A percentile compares a stretch with the other conserved stretches of the same genome.
These are phyloP conservation scores for Colistium nudipinnis DNA, from an alignment of 2,113 vertebrate genomes.

Conservation along the genomic window DNA sequence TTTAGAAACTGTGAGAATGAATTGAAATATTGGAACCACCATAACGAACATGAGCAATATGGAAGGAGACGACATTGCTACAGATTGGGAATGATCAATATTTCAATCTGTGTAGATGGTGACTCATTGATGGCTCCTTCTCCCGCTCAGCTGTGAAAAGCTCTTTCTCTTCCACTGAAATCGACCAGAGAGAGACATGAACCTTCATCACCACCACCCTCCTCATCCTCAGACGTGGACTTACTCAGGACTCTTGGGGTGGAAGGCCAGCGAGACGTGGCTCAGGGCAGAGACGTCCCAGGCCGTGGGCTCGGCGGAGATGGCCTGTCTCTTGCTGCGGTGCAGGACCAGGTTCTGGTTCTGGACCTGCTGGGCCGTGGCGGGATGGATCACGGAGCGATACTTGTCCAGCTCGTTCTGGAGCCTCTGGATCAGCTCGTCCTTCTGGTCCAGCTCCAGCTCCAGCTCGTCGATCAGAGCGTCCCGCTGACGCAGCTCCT, in stretches of 20 bases:
- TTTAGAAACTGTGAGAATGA: no score
- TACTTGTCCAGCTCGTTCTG: conserved; percentile 98
- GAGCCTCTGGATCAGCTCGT: conserved; percentile 96
- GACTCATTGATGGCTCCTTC: no score
- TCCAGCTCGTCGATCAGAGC: conserved; percentile 98
- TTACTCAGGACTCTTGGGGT: conserved; percentile 96
- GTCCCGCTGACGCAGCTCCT: conserved; percentile 96
- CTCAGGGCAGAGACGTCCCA: conserved; percentile 93
- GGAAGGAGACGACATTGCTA: no score
- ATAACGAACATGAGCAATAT: no score
- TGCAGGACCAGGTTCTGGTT: conserved; percentile 85
- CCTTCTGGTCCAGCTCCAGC: conserved; percentile 97
- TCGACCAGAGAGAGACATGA: no score
- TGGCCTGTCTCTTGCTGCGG: conserved; percentile 95
- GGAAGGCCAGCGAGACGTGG: conserved; percentile 94
- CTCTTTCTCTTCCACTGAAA: no score
- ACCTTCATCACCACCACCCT: no score
- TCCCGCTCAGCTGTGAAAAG: no score
- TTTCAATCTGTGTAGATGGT: no score
- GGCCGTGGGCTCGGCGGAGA: conserved; percentile 94
- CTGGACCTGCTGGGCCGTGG: conserved; percentile 84
- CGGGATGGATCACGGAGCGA: conserved; percentile 93
- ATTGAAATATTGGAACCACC: no score
- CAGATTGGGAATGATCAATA: no score
- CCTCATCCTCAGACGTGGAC: conserved; percentile 36